A percentile compares a stretch with the other conserved stretches of the same genome.
Conservation (phyloP, 2,113 vertebrate species). For the Eubucco bourcierii region DNA sequence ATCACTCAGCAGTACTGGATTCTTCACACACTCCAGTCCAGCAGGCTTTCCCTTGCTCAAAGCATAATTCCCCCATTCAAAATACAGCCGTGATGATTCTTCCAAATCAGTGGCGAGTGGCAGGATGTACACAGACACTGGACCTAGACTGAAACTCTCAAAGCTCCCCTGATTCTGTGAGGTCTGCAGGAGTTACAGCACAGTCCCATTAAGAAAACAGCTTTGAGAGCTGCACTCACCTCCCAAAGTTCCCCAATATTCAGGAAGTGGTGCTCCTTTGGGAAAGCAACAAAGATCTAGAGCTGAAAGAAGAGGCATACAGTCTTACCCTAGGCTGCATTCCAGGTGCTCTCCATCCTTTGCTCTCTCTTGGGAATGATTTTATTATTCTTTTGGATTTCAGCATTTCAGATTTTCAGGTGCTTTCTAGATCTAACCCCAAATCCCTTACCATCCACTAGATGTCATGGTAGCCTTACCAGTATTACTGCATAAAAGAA, state of each 20-base stretch:
- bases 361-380: not conserved
- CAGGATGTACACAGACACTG: not conserved
- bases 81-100: not conserved
- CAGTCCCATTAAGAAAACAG: not conserved
- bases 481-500: not conserved
- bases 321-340: not conserved
- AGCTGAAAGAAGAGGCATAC: not conserved
- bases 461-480: slow-evolving; percentile 5
- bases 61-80: not conserved
- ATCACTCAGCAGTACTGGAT: not conserved
- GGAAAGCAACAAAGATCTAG: not conserved
- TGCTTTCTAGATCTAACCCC: not conserved
- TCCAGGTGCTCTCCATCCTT: not conserved
- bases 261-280: not conserved
- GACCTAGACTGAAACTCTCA: not conserved
- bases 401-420: not conserved
- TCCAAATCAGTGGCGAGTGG: not conserved
- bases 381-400: not conserved
- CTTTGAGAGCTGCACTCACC: not conserved
- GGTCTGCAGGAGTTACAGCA: not conserved
- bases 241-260: not conserved
- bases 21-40: rapidly evolving
- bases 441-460: slow-evolving; percentile 8
- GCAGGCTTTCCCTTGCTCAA: not conserved
- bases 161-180: not conserved